Evolutionary conservation across 2,888 invertebrate genomes (phyloP).

Genomic region (Eupithecia exiguata): DNA sequence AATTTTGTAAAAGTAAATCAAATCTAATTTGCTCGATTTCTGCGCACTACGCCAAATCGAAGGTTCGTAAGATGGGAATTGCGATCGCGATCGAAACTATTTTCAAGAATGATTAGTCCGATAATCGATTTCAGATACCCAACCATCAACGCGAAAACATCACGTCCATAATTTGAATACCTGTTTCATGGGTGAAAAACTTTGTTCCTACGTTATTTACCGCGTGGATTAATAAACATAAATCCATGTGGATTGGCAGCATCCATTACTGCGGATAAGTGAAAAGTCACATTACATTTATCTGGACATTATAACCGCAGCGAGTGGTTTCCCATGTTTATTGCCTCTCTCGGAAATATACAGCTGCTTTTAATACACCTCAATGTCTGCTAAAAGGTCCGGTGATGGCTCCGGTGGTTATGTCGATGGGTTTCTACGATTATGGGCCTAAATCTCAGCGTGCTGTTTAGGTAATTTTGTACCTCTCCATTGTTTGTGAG

Average conservation of each 20-base stretch:
- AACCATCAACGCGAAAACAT: background rate
- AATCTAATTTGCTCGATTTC: background rate
- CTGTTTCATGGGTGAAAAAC: background rate
- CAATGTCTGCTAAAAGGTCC: constrained; percentile 3
- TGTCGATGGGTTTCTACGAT: constrained; percentile 1
- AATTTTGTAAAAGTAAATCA: background rate
- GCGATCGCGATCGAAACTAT: background rate
- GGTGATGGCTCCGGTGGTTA: constrained; percentile 7
- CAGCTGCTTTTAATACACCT: constrained; percentile 1
- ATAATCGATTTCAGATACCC: background rate
- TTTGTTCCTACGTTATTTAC: background rate
- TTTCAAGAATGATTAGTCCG: background rate
- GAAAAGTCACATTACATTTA: constrained; percentile 30
- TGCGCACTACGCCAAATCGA: background rate
- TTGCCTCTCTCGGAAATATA: constrained; percentile 14
- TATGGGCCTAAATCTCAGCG: background rate
- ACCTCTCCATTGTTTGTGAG: background rate
- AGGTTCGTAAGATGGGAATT: background rate
- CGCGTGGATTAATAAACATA: constrained; percentile 1
- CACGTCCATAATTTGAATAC: background rate
- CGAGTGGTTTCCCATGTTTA: constrained; percentile 36
- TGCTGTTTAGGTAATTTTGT: background rate
- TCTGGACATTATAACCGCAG: constrained; percentile 24
- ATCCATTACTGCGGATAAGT: constrained; percentile 28
- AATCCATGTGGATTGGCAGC: constrained; percentile 2